A percentile compares a stretch with the other conserved stretches of the same genome.
These are phyloP conservation scores for Prolemur simus DNA, from an alignment of 2,113 vertebrate genomes.

Conservation along the genomic window DNA sequence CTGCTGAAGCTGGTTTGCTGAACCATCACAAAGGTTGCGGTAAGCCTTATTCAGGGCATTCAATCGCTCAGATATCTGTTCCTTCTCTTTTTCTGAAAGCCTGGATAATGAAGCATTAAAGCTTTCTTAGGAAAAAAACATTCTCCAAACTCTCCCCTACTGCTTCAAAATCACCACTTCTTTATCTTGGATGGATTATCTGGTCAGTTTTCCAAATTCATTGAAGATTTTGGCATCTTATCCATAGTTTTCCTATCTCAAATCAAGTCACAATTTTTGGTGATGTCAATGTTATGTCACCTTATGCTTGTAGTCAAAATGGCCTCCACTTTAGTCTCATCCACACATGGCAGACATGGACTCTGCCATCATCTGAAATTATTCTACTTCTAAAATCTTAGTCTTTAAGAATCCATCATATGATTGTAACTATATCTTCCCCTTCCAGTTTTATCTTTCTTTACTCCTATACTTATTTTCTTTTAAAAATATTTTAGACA, in stretches of 20 bases:
- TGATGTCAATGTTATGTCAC: not conserved
- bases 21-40: constrained; percentile 89
- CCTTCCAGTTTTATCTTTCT: not conserved
- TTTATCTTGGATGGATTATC: not conserved
- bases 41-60: constrained; percentile 90
- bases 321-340: not conserved
- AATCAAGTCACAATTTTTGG: not conserved
- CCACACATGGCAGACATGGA: not conserved
- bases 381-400: constrained; percentile 21
- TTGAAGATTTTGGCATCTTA: not conserved
- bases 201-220: not conserved
- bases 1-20: constrained; percentile 92
- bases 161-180: not conserved
- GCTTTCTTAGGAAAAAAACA: not conserved
- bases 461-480: not conserved
- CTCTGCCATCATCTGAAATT: not conserved
- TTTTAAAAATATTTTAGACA: constrained; percentile 29
- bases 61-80: constrained; percentile 89
- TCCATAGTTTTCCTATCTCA: not conserved
- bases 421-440: not conserved
- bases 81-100: constrained; percentile 91
- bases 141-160: not conserved
- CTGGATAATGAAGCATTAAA: constrained; percentile 78
- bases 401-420: not conserved
- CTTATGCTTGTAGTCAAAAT: not conserved